Evolutionary conservation across 1,140 invertebrate genomes (phyloP).

Genomic region (Drosophila aff.): DNA sequence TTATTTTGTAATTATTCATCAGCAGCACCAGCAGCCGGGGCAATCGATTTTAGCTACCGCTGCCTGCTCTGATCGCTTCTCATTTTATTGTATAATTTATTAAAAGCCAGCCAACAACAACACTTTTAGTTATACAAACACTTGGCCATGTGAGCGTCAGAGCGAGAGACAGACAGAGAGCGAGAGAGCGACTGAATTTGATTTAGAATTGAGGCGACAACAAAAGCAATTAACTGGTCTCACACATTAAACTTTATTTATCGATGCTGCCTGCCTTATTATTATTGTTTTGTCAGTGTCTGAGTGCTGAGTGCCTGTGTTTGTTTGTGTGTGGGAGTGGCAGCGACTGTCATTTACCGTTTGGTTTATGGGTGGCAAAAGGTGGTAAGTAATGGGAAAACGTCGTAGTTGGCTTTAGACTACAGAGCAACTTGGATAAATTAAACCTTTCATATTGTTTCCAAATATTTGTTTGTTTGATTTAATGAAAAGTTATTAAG

Average conservation of each 20-base stretch:
- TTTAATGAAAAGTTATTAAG: no score
- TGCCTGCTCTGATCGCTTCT: slow-evolving; percentile 56
- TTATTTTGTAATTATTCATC: slow-evolving; percentile 80
- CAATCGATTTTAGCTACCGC: slow-evolving; percentile 65
- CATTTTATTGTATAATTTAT: slow-evolving; percentile 81
- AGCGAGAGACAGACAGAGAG: slow-evolving; percentile 7
- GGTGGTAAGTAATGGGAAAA: slow-evolving; percentile 41
- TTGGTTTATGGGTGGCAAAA: slow-evolving; percentile 39
- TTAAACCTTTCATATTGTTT: not conserved
- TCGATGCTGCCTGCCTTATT: slow-evolving; percentile 63
- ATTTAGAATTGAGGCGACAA: slow-evolving; percentile 68
- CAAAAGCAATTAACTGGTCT: slow-evolving; percentile 73
- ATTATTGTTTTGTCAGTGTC: slow-evolving; percentile 16
- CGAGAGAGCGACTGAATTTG: slow-evolving; percentile 46
- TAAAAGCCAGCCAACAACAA: slow-evolving; percentile 64
- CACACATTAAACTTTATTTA: slow-evolving; percentile 75
- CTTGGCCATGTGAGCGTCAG: slow-evolving; percentile 53
- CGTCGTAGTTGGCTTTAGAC: slow-evolving; percentile 13
- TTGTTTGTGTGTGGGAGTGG: slow-evolving; percentile 45
- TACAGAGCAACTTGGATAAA: slow-evolving; percentile 1
- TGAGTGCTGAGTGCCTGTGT: slow-evolving; percentile 10
- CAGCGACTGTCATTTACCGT: slow-evolving; percentile 42
- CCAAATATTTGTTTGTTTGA: not conserved
- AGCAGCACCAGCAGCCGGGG: slow-evolving; percentile 39
- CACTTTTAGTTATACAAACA: slow-evolving; percentile 74